Evolutionary conservation across 2,113 vertebrate species (phyloP), one percentile per base, ranked within the genome.

Genomic region (Ciconia boyciana): DNA sequence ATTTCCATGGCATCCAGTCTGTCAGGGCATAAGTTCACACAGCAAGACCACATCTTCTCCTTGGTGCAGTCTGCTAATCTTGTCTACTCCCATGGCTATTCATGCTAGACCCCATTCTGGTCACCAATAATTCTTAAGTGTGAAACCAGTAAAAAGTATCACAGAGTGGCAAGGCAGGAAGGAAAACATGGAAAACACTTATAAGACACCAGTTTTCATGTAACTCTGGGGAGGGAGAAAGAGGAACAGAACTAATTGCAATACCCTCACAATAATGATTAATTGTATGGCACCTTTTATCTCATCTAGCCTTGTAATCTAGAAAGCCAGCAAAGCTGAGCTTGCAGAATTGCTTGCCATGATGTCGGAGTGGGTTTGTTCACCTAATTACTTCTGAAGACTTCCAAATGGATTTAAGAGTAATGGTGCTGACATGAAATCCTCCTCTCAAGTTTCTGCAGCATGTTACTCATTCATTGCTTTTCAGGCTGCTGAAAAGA

Each of bases 121-220:
- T 44, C 24, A 65, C 6, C 15, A 52, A 15, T 41, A 80, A 32
- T 51, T 28, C 12, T 43, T 19, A 32, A 46, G 6, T 20, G 11
- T 26, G 19, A 65, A 79, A 72, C 1, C 15, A 54, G 28, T 20
- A 70, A 74, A 49, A 72, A 36, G 1, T 34, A 4, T 46, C 6
- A 6, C 7, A 28, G 9, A 85, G 3, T 22, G 8, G 12, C 9
- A 48, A 76, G 8, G 2, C 7, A 69, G 29, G 32, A 90, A 83
- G 9, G 10, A 82, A 78, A 88, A 46, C 11, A 36, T 6, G 31
- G 65, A 74, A 69, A 84, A 57, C 8, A 68, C 10, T 14, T 46
- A 2, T 4, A 49, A 44, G 28, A 21, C 14, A 24, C 5, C 9
- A 49, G 20, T 15, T 77, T 66, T 46, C 28, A 6, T 0, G 0